phyloP scores from a whole-genome alignment of 2,113 vertebrate species.

The Lamprologus speciosus region DNA sequence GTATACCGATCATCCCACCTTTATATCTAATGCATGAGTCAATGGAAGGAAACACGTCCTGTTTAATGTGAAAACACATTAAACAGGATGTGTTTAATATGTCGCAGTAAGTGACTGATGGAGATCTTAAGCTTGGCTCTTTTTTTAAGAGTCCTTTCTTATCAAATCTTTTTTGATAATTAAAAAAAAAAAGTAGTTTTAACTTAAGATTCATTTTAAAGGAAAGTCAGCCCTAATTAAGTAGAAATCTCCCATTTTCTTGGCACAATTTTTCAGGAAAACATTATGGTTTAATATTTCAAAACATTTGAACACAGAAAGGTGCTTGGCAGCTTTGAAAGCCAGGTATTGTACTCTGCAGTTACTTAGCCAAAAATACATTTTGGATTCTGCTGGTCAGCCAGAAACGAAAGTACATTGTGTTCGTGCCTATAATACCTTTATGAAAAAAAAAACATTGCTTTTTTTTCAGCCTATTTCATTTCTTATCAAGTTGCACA shows the following conservation, averaged over 20 bases:
- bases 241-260: not conserved
- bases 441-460: rapidly evolving
- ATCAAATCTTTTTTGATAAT: not conserved
- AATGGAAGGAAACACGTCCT: not conserved
- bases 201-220: not conserved
- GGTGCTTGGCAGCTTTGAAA: not conserved
- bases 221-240: not conserved
- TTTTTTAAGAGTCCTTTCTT: not conserved
- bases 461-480: not conserved
- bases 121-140: not conserved
- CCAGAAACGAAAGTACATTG: not conserved
- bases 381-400: not conserved
- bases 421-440: not conserved
- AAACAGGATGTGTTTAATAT: not conserved
- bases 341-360: not conserved
- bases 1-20: not conserved
- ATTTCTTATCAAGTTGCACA: not conserved
- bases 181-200: not conserved
- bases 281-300: rapidly evolving
- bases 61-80: not conserved
- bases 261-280: not conserved
- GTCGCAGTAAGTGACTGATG: not conserved
- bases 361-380: not conserved
- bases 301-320: not conserved
- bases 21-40: not conserved